Evolutionary conservation across 1,140 invertebrate genomes (phyloP).

Genomic region (Apolygus lucorum): DNA sequence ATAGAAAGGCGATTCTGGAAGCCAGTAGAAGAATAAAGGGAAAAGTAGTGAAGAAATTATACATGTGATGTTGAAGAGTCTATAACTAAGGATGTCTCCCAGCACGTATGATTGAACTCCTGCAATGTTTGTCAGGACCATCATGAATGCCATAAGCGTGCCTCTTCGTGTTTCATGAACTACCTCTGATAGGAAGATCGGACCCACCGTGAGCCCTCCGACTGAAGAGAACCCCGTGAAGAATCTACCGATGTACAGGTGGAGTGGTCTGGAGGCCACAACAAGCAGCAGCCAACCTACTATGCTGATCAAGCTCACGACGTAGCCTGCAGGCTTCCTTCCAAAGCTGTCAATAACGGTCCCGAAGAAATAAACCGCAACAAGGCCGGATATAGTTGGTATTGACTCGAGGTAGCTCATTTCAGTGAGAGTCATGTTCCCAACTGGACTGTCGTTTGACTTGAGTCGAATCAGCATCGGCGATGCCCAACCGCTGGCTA

Average conservation of each 20-base stretch:
- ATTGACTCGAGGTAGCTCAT: neutral
- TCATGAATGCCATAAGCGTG: neutral
- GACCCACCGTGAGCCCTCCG: neutral
- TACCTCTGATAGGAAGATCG: neutral
- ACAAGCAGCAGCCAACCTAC: neutral
- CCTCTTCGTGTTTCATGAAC: neutral
- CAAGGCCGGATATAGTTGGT: neutral
- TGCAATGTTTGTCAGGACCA: neutral
- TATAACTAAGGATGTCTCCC: neutral
- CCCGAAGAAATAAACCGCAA: neutral
- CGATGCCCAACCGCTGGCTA: neutral
- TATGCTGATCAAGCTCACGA: neutral
- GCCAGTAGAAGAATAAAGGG: neutral
- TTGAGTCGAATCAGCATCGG: neutral
- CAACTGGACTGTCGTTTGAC: neutral
- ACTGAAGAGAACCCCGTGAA: neutral
- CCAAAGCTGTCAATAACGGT: neutral
- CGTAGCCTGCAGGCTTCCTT: neutral
- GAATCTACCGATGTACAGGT: neutral
- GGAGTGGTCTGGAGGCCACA: neutral
- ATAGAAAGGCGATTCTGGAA: neutral
- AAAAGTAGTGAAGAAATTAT: neutral
- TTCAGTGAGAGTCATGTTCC: neutral
- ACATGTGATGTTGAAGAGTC: neutral
- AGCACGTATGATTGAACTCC: neutral